Evolutionary conservation across 2,113 vertebrate species (phyloP), one percentile per base, ranked within the genome.

Genomic region (Excalfactoria chinensis): DNA sequence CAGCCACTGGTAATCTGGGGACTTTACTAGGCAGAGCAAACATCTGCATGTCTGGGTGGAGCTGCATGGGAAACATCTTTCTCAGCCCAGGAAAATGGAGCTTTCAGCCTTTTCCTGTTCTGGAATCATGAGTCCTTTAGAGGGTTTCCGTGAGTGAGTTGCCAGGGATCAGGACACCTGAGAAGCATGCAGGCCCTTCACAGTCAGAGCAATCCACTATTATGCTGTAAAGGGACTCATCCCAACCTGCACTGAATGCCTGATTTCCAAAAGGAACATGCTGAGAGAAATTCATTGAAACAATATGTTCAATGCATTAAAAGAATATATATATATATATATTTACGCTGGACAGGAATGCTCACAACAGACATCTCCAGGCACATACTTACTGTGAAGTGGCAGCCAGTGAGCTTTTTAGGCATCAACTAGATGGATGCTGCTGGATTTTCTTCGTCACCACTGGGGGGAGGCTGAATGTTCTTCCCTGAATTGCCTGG

Each of bases 391-490:
- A 34, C 16, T 64, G 37, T 37, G 84, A 87, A 60, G 78, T 20
- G 13, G 49, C 35, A 78, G 56, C 14, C 77, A 67, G 49, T 13
- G 70, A 79, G 40, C 7, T 43, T 87, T 94, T 60, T 55, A 84
- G 78, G 62, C 82, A 89, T 49, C 7, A 22, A 40, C 44, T 58
- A 78, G 75, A 28, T 43, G 73, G 78, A 21, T 89, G 72, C 74
- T 70, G 89, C 95, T 80, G 93, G 90, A 93, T 93, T 95, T 97
- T 96, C 95, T 93, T 96, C 0, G 66, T 71, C 46, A 84, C 97
- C 98, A 95, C 97, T 97, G 98, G 95, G 97, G 97, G 96, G 97
- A 97, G 95, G 90, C 94, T 66, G 88, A 72, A 95, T 95, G 95
- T 88, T 86, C 69, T 79, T 88, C 59, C 51, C 43, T 72, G 86